phyloP scores from a whole-genome alignment of 1,140 invertebrate genomes.

The Apis mellifera region DNA sequence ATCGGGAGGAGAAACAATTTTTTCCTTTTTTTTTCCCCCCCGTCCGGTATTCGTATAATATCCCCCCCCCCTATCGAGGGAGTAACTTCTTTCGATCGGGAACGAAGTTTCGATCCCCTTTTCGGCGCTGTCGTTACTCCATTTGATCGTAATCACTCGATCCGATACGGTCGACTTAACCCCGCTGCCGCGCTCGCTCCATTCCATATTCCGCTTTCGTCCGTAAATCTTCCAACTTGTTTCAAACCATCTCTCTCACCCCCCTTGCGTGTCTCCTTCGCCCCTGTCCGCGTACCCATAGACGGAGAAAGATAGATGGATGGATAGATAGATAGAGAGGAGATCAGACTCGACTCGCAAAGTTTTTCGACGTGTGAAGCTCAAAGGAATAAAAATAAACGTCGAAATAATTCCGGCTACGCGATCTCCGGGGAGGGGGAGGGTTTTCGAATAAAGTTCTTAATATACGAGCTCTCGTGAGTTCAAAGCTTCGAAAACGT shows the following conservation, averaged over 20 bases:
- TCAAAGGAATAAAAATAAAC: conserved; percentile 55
- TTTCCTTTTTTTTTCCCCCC: background rate
- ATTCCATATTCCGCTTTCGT: conserved; percentile 45
- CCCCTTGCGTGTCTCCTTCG: no score
- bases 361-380: conserved; percentile 47
- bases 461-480: conserved; percentile 55
- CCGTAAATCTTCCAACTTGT: conserved; percentile 54
- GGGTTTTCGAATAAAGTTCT: conserved; percentile 54
- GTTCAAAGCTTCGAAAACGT: conserved; percentile 52
- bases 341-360: background rate
- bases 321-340: background rate
- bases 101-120: conserved; percentile 54
- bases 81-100: conserved; percentile 56
- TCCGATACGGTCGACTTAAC: conserved; percentile 43
- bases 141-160: conserved; percentile 51
- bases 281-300: background rate
- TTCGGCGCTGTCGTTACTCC: conserved; percentile 46
- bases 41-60: background rate
- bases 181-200: conserved; percentile 10
- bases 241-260: conserved; percentile 18
- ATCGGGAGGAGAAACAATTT: conserved; percentile 24
- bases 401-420: conserved; percentile 52
- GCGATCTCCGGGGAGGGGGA: conserved; percentile 45
- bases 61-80: background rate
- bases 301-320: background rate